phyloP scores from a whole-genome alignment of 2,888 invertebrate genomes.

The Monopis laevigella region DNA sequence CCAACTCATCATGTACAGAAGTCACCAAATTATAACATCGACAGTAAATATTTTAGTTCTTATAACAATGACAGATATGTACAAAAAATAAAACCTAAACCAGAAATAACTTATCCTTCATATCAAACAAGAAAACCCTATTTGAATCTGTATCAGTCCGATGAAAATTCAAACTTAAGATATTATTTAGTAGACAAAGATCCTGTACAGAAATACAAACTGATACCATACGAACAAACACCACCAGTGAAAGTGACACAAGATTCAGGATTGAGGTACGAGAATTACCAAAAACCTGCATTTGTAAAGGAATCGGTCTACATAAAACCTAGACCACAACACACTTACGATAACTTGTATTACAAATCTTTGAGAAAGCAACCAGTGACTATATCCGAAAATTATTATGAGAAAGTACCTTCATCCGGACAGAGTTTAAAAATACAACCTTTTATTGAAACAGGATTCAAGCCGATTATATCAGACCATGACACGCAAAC shows the following conservation, averaged over 20 bases:
- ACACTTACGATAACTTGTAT: conserved; percentile 32
- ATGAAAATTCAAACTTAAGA: conserved; percentile 35
- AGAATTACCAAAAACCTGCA: conserved; percentile 17
- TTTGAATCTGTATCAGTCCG: conserved; percentile 34
- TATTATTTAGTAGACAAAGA: conserved; percentile 50
- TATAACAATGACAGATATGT: conserved; percentile 32
- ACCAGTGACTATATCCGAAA: conserved; percentile 44
- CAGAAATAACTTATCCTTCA: conserved; percentile 1
- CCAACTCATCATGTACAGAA: conserved; percentile 32
- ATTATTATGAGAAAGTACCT: conserved; percentile 47
- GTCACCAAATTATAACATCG: conserved; percentile 35
- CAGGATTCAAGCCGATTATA: conserved; percentile 49
- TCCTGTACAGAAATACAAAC: conserved; percentile 43
- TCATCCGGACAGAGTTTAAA: conserved; percentile 20
- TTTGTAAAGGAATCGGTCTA: conserved; percentile 40
- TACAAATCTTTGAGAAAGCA: conserved; percentile 29
- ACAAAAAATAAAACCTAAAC: conserved; percentile 37
- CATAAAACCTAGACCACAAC: conserved; percentile 39
- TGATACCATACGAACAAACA: conserved; percentile 60
- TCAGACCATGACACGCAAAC: conserved; percentile 24
- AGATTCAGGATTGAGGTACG: conserved; percentile 19
- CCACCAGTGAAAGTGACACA: conserved; percentile 39
- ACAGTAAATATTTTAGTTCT: conserved; percentile 26
- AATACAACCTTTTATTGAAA: conserved; percentile 38
- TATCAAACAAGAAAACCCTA: conserved; percentile 35